A percentile compares a stretch with the other conserved stretches of the same genome.
Evolutionary conservation across 2,113 vertebrate species (phyloP).

Genomic region (Dipodomys spectabilis): DNA sequence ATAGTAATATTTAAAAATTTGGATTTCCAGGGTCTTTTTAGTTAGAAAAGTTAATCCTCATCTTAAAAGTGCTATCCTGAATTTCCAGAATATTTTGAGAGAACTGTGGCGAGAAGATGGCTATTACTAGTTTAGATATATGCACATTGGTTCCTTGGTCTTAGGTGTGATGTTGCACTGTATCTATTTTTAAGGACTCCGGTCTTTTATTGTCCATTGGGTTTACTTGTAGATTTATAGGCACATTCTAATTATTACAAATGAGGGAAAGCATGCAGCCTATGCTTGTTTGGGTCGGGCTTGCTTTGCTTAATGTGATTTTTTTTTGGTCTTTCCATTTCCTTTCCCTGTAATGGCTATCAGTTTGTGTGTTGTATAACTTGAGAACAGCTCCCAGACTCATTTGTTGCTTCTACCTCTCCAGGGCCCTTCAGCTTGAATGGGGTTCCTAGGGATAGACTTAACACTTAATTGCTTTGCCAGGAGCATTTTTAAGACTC

Average conservation of each 20-base stretch:
- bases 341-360: not conserved
- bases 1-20: not conserved
- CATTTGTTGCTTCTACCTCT: not conserved
- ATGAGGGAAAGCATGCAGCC: too few relatives aligned
- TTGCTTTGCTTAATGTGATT: too few relatives aligned
- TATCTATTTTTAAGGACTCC: too few relatives aligned
- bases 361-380: not conserved
- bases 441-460: not conserved
- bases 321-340: not conserved
- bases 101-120: not conserved
- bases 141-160: not conserved
- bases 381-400: not conserved
- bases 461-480: not conserved
- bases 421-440: not conserved
- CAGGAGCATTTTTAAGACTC: not conserved
- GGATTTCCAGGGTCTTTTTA: not conserved
- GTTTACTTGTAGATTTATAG: too few relatives aligned
- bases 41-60: conserved; percentile 28
- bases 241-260: too few relatives aligned
- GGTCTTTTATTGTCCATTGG: too few relatives aligned
- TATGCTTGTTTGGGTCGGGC: too few relatives aligned
- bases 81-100: conserved; percentile 18
- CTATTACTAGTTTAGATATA: not conserved
- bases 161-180: not conserved
- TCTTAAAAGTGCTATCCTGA: not conserved